Percentiles rank a stretch among this genome's conserved stretches.
Evolutionary conservation across 2,888 invertebrate genomes (phyloP).

Genomic region (Eumerus sabulonum): DNA sequence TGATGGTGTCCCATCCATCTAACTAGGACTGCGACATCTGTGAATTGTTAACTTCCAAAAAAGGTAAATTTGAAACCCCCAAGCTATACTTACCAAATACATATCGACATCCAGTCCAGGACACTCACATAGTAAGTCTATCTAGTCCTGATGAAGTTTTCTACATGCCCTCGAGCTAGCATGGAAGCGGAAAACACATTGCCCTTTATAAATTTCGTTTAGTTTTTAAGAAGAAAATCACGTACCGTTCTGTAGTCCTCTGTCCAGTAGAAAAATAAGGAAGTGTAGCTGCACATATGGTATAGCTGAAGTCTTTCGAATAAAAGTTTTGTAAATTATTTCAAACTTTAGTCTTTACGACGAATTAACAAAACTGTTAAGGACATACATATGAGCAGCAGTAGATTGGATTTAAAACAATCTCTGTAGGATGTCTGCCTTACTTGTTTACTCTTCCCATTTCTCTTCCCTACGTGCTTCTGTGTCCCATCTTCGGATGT

Average conservation of each 20-base stretch:
- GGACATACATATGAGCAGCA: slow-evolving; percentile 64
- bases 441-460: slow-evolving; percentile 1
- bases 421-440: slow-evolving; percentile 23
- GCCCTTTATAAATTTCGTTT: slow-evolving; percentile 13
- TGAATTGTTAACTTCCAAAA: slow-evolving; percentile 54
- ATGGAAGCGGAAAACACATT: neutral
- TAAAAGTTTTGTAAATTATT: slow-evolving; percentile 67
- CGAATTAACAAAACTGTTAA: slow-evolving; percentile 67
- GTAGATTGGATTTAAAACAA: slow-evolving; percentile 67
- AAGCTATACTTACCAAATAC: slow-evolving; percentile 34
- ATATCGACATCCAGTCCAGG: neutral
- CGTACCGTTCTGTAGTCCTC: slow-evolving; percentile 32
- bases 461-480: neutral
- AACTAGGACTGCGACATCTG: slow-evolving; percentile 44
- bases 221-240: slow-evolving; percentile 57
- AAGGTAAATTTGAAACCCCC: slow-evolving; percentile 43
- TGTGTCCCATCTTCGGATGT: no score
- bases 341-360: slow-evolving; percentile 65
- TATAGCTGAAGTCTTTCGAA: slow-evolving; percentile 51
- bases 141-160: slow-evolving; percentile 36
- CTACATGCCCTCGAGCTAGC: slow-evolving; percentile 32
- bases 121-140: slow-evolving; percentile 4
- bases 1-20: slow-evolving; percentile 41
- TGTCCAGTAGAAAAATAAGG: neutral
- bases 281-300: slow-evolving; percentile 34